Evolutionary conservation across 2,797 vertebrate species (phyloP), one percentile per base, ranked within the genome.

Genomic region (Rhinophrynus dorsalis): DNA sequence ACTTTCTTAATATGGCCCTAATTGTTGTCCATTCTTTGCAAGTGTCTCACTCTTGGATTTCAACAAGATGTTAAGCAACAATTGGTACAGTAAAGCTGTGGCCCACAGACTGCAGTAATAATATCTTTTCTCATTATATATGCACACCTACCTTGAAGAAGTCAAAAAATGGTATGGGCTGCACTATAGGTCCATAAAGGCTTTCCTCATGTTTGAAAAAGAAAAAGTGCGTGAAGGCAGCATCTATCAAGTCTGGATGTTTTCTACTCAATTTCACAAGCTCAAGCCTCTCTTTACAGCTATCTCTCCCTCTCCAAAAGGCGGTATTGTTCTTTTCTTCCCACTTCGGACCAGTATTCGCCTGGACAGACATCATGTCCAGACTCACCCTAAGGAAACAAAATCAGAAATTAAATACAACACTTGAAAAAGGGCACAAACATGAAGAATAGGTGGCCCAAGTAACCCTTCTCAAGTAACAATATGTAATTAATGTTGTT

Each of bases 301-400:
- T 99, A 86, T 99, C 97, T 2, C 97, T 90, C 2, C 97, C 97
- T 68, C 97, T 94, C 97, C 97, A 99, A 84, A 99, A 93, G 0
- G 93, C 96, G 0, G 94, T 95, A 74, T 80, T 59, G 1, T 96
- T 95, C 84, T 99, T 99, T 74, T 92, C 86, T 37, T 89, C 82
- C 97, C 97, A 99, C 0, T 76, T 75, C 0, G 94, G 95, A 2
- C 97, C 96, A 0, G 95, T 97, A 78, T 96, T 98, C 50, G 93
- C 94, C 81, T 99, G 97, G 50, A 99, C 95, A 1, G 96, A 99
- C 94, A 97, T 91, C 94, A 99, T 98, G 81, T 99, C 97, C 85
- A 99, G 85, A 79, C 96, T 98, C 7, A 99, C 95, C 81, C 97
- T 99, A 80, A 69, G 78, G 37, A 45, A 58, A 32, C 40, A 75